A percentile compares a stretch with the other conserved stretches of the same genome.
These are phyloP conservation scores for Drosophila watanabei DNA, from an alignment of 1,140 invertebrate genomes.

Conservation along the genomic window DNA sequence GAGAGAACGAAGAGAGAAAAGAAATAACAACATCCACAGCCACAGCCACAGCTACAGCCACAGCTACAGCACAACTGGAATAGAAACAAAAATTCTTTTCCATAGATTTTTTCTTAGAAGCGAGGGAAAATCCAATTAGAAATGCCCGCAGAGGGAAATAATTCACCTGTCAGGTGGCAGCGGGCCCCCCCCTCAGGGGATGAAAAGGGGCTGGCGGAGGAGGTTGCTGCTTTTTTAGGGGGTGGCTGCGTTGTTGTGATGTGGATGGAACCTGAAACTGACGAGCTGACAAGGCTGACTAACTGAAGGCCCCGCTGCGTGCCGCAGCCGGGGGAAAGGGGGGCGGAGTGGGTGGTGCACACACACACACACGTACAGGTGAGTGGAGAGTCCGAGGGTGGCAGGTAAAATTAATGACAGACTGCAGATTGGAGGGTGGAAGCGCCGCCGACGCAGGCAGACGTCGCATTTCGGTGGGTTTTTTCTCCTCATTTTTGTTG, in stretches of 20 bases:
- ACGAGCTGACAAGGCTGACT: constrained; percentile 75
- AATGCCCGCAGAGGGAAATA: constrained; percentile 84
- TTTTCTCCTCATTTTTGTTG: constrained; percentile 3
- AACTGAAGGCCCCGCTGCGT: constrained; percentile 74
- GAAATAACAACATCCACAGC: constrained; percentile 14
- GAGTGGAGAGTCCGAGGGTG: constrained; percentile 31
- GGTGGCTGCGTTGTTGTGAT: constrained; percentile 54
- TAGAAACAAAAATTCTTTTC: constrained; percentile 67
- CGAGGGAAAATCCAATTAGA: constrained; percentile 84
- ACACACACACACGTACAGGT: constrained; percentile 20
- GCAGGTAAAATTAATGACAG: constrained; percentile 62
- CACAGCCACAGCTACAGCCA: constrained; percentile 5
- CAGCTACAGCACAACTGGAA: constrained; percentile 26
- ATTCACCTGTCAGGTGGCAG: constrained; percentile 81
- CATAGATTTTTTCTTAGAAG: constrained; percentile 86
- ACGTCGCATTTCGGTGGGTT: constrained; percentile 41
- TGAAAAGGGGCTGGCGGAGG: background rate
- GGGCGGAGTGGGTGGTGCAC: background rate
- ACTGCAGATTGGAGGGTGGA: constrained; percentile 51
- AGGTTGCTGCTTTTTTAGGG: constrained; percentile 10
- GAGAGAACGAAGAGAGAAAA: constrained; percentile 4
- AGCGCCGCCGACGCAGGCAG: constrained; percentile 59
- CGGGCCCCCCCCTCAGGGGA: constrained; percentile 17
- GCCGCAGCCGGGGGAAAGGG: constrained; percentile 7
- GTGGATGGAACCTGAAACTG: constrained; percentile 72